A percentile compares a stretch with the other conserved stretches of the same genome.
These are phyloP conservation scores for Hippocampus comes DNA, from an alignment of 2,113 vertebrate genomes.

Conservation along the genomic window DNA sequence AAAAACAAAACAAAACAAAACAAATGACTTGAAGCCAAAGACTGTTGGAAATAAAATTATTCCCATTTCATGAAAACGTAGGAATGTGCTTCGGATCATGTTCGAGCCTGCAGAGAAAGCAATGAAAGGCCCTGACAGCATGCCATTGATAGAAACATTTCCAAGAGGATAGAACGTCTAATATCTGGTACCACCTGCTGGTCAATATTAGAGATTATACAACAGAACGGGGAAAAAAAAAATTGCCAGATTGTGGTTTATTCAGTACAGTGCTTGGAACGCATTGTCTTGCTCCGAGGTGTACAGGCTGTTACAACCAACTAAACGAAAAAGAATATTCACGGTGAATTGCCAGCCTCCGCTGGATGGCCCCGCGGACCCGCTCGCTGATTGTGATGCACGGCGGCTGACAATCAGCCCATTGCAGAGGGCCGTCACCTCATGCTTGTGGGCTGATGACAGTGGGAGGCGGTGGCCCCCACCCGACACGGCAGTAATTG, in stretches of 20 bases:
- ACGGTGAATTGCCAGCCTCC: constrained; percentile 24
- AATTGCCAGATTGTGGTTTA: not conserved
- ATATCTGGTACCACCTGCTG: constrained; percentile 71
- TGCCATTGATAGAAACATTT: not conserved
- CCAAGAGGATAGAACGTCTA: constrained; percentile 47
- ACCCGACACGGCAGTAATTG: constrained; percentile 54
- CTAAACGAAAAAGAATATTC: constrained; percentile 51
- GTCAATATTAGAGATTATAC: constrained; percentile 40
- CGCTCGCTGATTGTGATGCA: constrained; percentile 48
- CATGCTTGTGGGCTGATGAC: constrained; percentile 45
- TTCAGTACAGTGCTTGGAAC: constrained; percentile 20
- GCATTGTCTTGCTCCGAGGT: constrained; percentile 9
- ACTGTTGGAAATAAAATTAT: too few relatives aligned
- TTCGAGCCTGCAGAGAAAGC: too few relatives aligned
- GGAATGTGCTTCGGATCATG: too few relatives aligned
- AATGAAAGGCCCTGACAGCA: too few relatives aligned
- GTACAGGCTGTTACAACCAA: constrained; percentile 17
- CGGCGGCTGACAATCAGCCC: constrained; percentile 45
- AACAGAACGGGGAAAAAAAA: not conserved
- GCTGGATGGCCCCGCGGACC: constrained; percentile 20
- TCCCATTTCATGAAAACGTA: too few relatives aligned
- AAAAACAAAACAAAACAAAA: too few relatives aligned
- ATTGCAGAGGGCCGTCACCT: constrained; percentile 41
- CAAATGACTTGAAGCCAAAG: too few relatives aligned
- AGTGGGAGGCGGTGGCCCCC: constrained; percentile 21